Evolutionary conservation across 2,888 invertebrate species (phyloP).

Genomic region (Silvanus unidentatus): DNA sequence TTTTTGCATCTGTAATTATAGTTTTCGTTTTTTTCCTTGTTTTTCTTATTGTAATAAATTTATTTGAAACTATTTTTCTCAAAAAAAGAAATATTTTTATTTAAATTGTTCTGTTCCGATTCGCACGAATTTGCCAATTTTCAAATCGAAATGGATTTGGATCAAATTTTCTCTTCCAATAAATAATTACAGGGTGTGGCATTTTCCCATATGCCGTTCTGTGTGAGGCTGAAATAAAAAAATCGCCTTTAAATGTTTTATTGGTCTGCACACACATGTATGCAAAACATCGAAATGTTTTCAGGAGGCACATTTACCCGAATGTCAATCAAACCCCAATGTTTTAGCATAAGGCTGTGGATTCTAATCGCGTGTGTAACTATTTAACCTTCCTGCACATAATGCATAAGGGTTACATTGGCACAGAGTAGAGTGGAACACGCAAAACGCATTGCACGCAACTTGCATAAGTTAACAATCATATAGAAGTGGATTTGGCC

Average conservation of each 20-base stretch:
- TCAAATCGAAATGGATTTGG: too few relatives aligned
- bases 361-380: conserved; percentile 41
- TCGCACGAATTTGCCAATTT: background rate
- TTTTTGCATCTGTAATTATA: conserved; percentile 40
- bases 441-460: conserved; percentile 44
- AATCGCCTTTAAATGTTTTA: too few relatives aligned
- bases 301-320: conserved; percentile 40
- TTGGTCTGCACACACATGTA: conserved; percentile 14
- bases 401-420: conserved; percentile 36
- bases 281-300: conserved; percentile 39
- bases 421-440: conserved; percentile 30
- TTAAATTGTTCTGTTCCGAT: background rate
- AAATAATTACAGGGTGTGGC: too few relatives aligned
- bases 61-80: too few relatives aligned
- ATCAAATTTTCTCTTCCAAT: too few relatives aligned
- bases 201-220: too few relatives aligned
- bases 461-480: conserved; percentile 43
- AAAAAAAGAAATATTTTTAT: too few relatives aligned
- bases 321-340: conserved; percentile 41
- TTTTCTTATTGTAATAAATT: too few relatives aligned
- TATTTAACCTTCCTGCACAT: conserved; percentile 32
- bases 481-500: conserved; percentile 30
- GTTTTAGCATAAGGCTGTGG: conserved; percentile 37
- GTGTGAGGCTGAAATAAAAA: too few relatives aligned
- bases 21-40: too few relatives aligned